A percentile compares a stretch with the other conserved stretches of the same genome.
These are phyloP conservation scores for Neelides sp. DNA, from an alignment of 1,140 invertebrate species.

Conservation along the genomic window DNA sequence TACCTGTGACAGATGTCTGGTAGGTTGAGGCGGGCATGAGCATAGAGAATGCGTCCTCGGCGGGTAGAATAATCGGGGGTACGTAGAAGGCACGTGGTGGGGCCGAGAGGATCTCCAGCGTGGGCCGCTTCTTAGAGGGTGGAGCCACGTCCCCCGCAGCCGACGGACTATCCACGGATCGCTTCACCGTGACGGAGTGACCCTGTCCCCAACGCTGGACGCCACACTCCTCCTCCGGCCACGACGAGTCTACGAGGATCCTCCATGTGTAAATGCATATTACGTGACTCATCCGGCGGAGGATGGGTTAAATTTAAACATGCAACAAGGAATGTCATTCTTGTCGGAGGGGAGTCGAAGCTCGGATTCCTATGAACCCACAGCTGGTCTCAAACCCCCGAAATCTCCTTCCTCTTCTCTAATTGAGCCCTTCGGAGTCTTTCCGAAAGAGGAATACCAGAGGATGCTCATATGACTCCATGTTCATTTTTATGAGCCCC, in stretches of 20 bases:
- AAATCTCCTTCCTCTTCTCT: too few relatives aligned
- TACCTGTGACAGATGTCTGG: slow-evolving; percentile 15
- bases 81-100: slow-evolving; percentile 28
- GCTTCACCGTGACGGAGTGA: slow-evolving; percentile 26
- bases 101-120: slow-evolving; percentile 27
- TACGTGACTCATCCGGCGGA: not conserved
- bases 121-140: slow-evolving; percentile 26
- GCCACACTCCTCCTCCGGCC: too few relatives aligned
- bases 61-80: slow-evolving; percentile 22
- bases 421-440: too few relatives aligned
- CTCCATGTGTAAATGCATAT: too few relatives aligned
- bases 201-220: not conserved
- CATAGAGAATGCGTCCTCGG: slow-evolving; percentile 29
- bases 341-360: not conserved
- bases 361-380: not conserved
- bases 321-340: not conserved
- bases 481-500: too few relatives aligned
- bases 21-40: slow-evolving; percentile 21
- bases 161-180: slow-evolving; percentile 27
- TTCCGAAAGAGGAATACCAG: too few relatives aligned
- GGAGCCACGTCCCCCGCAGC: slow-evolving; percentile 26
- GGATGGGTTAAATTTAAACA: not conserved
- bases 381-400: too few relatives aligned
- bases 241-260: not conserved
- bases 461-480: too few relatives aligned